Evolutionary conservation across 2,888 invertebrate genomes (phyloP), one percentile per base, ranked within the genome.

Genomic region (Apotomis capreana): DNA sequence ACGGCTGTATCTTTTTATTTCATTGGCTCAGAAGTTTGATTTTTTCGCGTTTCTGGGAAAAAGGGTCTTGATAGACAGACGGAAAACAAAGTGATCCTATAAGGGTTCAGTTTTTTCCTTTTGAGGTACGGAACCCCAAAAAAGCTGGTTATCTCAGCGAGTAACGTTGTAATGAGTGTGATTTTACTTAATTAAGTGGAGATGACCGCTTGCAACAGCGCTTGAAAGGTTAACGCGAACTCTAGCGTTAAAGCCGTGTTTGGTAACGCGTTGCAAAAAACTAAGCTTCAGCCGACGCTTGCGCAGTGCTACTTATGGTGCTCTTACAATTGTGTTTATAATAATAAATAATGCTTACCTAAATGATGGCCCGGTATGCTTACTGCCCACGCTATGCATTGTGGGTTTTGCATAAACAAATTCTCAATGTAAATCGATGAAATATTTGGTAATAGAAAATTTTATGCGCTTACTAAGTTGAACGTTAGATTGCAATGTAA

Each of bases 261-360:
- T 83, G 80, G 78, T 79, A 80, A 79, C 69, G 62, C 74, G 80
- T 83, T 81, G 79, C 81, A 81, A 78, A 81, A 82, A 78, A 78
- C 76, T 75, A 71, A 79, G 84, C 84, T 84, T 85, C 61, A 79
- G 78, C 79, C 73, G 69, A 78, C 75, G 84, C 85, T 84, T 85
- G 81, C 78, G 76, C 77, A 77, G 81, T 70, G 68, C 65, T 74
- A 51, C 55, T 70, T 70, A 67, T 54, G 64, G 68, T 63, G 62
- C 44, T 49, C 61, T 49, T 54, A 62, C 51, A 62, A 51, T 68
- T 40, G 61, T 58, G 57, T 71, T 26, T 49, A 46, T 55, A 54
- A 71, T 37, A 54, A 71, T 15, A 67, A 61, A 71, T 71, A 61
- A 57, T 49, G 70, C 70, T 61, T 71, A n/a, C n/a, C n/a, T n/a